Conservation (phyloP, 2,113 vertebrate genomes). For the Sciurus niger region DNA sequence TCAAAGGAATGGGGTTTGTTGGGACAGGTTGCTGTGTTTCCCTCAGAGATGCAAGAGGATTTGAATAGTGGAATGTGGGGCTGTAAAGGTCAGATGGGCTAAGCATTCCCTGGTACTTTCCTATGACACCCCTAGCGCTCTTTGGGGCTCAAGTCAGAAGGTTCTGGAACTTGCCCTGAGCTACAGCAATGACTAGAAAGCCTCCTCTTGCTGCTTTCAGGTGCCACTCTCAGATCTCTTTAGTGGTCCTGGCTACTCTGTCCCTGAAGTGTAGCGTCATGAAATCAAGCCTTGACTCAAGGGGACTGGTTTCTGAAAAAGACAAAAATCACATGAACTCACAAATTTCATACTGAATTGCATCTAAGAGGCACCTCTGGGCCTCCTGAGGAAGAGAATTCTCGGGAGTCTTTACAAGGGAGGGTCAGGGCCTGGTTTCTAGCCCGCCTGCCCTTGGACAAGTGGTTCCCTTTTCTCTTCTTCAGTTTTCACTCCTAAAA, state of each 20-base stretch:
- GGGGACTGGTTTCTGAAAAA: background rate
- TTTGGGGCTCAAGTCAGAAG: background rate
- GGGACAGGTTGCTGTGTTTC: background rate
- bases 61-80: accelerated
- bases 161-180: background rate
- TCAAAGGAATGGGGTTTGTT: background rate
- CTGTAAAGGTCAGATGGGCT: background rate
- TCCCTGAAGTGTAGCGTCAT: too few relatives aligned
- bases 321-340: background rate
- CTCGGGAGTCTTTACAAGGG: background rate
- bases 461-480: background rate
- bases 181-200: background rate
- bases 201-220: background rate
- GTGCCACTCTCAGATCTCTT: background rate
- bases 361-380: background rate
- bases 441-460: background rate
- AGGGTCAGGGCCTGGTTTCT: background rate
- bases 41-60: background rate
- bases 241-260: background rate
- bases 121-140: background rate
- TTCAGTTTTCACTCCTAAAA: background rate
- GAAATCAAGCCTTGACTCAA: background rate
- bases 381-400: background rate
- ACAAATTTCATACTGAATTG: background rate
- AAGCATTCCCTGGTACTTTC: background rate